Percentiles rank a stretch among this genome's conserved stretches.
These are phyloP conservation scores for Characodon lateralis DNA, from an alignment of 2,797 vertebrate genomes.

Conservation along the genomic window DNA sequence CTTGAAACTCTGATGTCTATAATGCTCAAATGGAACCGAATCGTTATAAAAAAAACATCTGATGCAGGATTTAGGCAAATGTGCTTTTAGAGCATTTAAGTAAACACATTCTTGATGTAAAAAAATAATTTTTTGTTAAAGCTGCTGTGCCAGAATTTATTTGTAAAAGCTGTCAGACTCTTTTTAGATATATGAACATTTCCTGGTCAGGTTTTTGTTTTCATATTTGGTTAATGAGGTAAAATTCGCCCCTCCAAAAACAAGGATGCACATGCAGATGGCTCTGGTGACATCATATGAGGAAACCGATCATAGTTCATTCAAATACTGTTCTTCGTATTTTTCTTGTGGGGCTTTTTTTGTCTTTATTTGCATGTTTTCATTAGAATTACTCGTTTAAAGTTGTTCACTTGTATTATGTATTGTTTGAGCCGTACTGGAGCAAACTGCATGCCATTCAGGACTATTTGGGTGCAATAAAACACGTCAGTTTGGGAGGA, in stretches of 20 bases:
- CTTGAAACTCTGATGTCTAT: background rate
- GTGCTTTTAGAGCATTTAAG: background rate
- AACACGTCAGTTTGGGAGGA: background rate
- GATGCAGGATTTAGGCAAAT: background rate
- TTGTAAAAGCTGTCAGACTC: background rate
- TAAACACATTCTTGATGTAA: background rate
- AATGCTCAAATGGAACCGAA: background rate
- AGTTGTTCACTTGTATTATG: no score
- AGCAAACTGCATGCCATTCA: no score
- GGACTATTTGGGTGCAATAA: background rate
- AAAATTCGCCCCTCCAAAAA: background rate
- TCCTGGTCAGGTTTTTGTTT: no score
- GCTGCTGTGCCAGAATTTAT: background rate
- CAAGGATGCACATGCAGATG: background rate
- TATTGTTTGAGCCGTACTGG: no score
- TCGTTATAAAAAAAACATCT: background rate
- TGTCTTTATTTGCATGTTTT: no score
- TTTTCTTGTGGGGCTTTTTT: no score
- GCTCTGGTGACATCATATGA: background rate
- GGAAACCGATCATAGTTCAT: background rate
- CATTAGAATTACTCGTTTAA: no score
- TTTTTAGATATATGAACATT: background rate
- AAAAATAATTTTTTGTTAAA: background rate
- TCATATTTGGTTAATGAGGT: background rate
- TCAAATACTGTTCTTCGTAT: no score